Conservation (phyloP, 2,797 vertebrate genomes). For the Echiichthys vipera region DNA sequence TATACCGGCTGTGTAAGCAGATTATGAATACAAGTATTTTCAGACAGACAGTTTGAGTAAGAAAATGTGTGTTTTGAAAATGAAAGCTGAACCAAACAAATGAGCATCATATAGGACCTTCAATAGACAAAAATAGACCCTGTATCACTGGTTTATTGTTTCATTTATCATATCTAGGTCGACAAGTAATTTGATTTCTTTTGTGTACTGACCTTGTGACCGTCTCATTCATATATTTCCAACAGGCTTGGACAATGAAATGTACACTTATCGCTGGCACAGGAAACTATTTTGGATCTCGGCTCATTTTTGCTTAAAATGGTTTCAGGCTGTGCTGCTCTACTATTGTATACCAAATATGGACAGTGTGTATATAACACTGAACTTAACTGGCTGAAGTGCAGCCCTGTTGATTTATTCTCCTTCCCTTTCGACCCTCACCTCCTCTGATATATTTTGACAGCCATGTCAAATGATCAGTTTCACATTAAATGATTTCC, state of each 20-base stretch:
- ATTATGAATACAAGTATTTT: no score
- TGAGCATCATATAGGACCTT: no score
- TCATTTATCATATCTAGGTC: neutral
- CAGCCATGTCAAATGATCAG: conserved; percentile 30
- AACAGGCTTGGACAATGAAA: conserved; percentile 44
- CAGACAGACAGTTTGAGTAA: no score
- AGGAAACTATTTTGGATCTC: conserved; percentile 42
- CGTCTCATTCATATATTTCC: conserved; percentile 33
- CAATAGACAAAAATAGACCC: conserved; percentile 20
- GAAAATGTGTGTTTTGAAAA: no score
- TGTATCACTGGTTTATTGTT: conserved; percentile 2
- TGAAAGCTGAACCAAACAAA: no score
- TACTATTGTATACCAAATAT: conserved; percentile 68
- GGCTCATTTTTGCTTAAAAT: conserved; percentile 47
- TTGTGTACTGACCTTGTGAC: conserved; percentile 36
- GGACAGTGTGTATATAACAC: conserved; percentile 45
- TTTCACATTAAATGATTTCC: conserved; percentile 39
- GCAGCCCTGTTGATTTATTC: conserved; percentile 19
- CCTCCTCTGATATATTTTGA: conserved; percentile 43
- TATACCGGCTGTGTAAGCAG: no score
- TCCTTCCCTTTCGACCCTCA: conserved; percentile 1
- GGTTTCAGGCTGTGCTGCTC: conserved; percentile 43
- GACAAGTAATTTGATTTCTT: conserved; percentile 9
- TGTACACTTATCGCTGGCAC: conserved; percentile 22
- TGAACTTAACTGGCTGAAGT: conserved; percentile 11